Conservation (phyloP, 1,140 invertebrate species). For the Pseudomyrmex pallidus region DNA sequence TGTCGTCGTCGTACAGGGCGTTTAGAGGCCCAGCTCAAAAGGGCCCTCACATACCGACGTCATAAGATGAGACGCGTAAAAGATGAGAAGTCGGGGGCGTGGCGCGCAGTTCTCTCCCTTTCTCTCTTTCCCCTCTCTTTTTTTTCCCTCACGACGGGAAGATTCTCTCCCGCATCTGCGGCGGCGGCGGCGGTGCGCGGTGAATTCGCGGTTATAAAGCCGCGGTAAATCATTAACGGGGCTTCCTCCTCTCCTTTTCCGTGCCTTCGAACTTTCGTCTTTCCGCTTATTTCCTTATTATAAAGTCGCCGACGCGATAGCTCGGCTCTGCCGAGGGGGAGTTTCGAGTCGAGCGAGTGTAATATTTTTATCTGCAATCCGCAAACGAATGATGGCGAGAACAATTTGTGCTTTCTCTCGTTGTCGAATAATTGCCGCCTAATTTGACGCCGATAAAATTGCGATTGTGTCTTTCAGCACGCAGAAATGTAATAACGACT, state of each 20-base stretch:
- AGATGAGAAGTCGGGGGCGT: conserved; percentile 79
- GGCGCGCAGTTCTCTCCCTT: conserved; percentile 62
- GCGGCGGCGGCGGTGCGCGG: conserved; percentile 51
- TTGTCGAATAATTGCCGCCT: conserved; percentile 41
- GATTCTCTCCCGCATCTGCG: conserved; percentile 62
- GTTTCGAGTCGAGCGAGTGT: conserved; percentile 20
- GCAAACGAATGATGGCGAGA: conserved; percentile 49
- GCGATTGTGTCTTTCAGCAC: neutral
- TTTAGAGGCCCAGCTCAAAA: conserved; percentile 63
- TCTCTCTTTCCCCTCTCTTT: conserved; percentile 36
- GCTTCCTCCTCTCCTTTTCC: conserved; percentile 34
- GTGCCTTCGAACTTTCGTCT: conserved; percentile 36
- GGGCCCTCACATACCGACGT: conserved; percentile 64
- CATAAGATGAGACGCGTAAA: conserved; percentile 78
- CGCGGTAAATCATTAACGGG: conserved; percentile 79
- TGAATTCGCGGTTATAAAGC: conserved; percentile 73
- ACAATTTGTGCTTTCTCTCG: conserved; percentile 36
- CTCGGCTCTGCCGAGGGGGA: conserved; percentile 28
- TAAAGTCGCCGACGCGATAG: conserved; percentile 54
- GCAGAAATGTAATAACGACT: neutral
- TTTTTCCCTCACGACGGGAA: conserved; percentile 39
- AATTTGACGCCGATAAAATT: conserved; percentile 57
- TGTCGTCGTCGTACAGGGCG: conserved; percentile 55
- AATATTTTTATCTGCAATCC: conserved; percentile 60
- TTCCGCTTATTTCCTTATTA: conserved; percentile 69